Evolutionary conservation across 2,113 vertebrate genomes (phyloP), one percentile per base, ranked within the genome.

Genomic region (Ranitomeya variabilis): DNA sequence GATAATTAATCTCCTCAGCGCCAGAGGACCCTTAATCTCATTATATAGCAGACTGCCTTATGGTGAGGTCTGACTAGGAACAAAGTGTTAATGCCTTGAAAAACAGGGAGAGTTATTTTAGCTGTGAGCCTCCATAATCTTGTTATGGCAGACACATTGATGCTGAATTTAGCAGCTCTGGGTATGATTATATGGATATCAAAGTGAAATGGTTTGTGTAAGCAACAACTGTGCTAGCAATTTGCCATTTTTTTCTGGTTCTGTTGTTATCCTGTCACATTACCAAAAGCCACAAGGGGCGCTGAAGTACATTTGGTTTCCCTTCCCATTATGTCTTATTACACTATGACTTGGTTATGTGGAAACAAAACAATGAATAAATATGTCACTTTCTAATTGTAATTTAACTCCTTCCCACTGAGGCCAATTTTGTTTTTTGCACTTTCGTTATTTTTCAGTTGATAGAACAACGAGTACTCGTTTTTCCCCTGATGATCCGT

Each of bases 1-100:
- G 74, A 87, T 87, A 87, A 87, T 87, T 87, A 87, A 87, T 87
- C 85, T 87, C 85, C 76, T 80, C 60, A 87, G 74, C 57, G 85
- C 60, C 85, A 87, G 71, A 87, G 78, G 85, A 87, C 60, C 85
- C 76, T 79, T 87, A 87, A 87, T 87, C 85, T 87, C 62, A 87
- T 87, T 87, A 87, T 67, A 67, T 15, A 6, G 76, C 85, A 64
- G 57, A 66, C 57, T 55, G 76, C 85, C 85, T 67, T 87, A 79
- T 87, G 85, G 57, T 66, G 45, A 52, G 85, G 74, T 87, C 76
- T 87, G 71, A 12, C 60, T 87, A 4, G 14, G 45, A 52, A 54
- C 76, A 79, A 55, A 62, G 73, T 45, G 59, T 66, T 79, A 79
- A 87, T 54, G 15, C 45, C 73, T 78, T 77, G 59, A 64, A 86